Base-by-base conservation (phyloP, 2,888 invertebrate species). In the Mythimna albipuncta region DNA sequence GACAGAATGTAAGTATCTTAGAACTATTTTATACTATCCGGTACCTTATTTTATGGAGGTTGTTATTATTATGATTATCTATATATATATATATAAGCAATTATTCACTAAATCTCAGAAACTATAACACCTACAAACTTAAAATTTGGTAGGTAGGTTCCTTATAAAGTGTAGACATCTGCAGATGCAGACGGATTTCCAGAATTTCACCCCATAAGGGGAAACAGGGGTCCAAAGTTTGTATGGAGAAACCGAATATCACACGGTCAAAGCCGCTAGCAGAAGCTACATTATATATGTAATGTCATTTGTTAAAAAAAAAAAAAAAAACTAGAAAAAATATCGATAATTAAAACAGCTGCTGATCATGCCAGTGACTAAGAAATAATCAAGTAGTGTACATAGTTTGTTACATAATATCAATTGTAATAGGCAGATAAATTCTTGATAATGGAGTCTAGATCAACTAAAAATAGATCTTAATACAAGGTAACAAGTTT, bases 1-100 rank as follows among this genome's bases (percentile, higher is more conserved):
- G 64, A 83, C 65, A 54, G 82, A 93, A 87, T 81, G 96, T 96
- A 83, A 95, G 94, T 94, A 85, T 59, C 50, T 21, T n/a, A 62
- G 5, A 64, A 38, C 35, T 21, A 50, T 47, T 63, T 44, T 44
- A 6, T 47, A 16, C n/a, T 32, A 44, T 21, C 10, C 16, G 32
- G 2, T 72, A 59, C 2, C 35, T 52, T 7, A 38, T 19, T 58
- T 26, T 11, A 21, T 10, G 13, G 5, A 26, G 2, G 7, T 19
- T 32, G 32, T 35, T 47, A n/a, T 26, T 55, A 50, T 32, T 13
- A 50, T 38, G 13, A 55, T 10, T 55, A 7, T 21, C 26, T 26
- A 26, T 26, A 26, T 26, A 26, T 26, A 26, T 26, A 26, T 26
- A 26, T 26, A 26, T 26, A 26, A 26, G 26, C 2, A 2, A 26